phyloP scores from a whole-genome alignment of 1,140 invertebrate genomes.

The Zaprionus africanus region DNA sequence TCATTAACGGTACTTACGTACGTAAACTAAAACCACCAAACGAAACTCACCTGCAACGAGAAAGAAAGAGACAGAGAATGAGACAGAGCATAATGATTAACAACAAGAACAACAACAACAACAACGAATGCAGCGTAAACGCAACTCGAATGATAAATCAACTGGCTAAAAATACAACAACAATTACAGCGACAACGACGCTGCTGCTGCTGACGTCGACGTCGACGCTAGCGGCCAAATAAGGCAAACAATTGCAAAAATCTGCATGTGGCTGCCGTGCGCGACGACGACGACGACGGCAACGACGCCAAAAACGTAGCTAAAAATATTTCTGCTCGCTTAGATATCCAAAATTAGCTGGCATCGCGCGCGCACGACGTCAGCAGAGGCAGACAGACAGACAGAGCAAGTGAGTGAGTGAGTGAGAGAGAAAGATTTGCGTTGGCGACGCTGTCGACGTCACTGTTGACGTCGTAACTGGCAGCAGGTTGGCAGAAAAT shows the following conservation, averaged over 20 bases:
- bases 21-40: conserved; percentile 33
- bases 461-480: conserved; percentile 42
- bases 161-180: conserved; percentile 73
- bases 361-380: conserved; percentile 52
- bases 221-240: conserved; percentile 64
- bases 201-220: conserved; percentile 19
- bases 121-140: conserved; percentile 66
- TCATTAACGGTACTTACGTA: conserved; percentile 41
- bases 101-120: conserved; percentile 6
- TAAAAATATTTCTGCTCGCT: conserved; percentile 79
- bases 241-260: conserved; percentile 82
- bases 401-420: neutral
- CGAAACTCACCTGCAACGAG: conserved; percentile 67
- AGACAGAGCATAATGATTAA: conserved; percentile 61
- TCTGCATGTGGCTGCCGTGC: conserved; percentile 66
- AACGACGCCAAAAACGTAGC: conserved; percentile 44
- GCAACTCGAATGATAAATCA: conserved; percentile 76
- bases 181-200: conserved; percentile 52
- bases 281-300: conserved; percentile 24
- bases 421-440: neutral
- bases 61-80: conserved; percentile 46
- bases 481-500: conserved; percentile 79
- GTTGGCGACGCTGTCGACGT: conserved; percentile 28
- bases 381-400: conserved; percentile 39
- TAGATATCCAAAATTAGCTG: conserved; percentile 81